Conservation (phyloP, 2,797 vertebrate species). For the Rhinichthys osculus region DNA sequence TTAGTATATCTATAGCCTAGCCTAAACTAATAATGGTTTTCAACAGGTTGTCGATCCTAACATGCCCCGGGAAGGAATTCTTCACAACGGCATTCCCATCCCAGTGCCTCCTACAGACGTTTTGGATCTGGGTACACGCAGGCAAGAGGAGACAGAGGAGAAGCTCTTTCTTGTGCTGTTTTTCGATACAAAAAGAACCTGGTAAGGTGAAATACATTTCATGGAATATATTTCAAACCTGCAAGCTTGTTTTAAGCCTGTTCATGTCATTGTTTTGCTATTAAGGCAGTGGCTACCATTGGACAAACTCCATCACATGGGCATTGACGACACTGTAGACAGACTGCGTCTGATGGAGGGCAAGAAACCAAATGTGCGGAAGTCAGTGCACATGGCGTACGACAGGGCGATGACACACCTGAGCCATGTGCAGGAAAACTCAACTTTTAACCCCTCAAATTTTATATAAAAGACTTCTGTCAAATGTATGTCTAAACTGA, state of each 20-base stretch:
- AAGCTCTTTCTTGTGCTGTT: conserved; percentile 98
- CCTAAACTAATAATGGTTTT: conserved; percentile 24
- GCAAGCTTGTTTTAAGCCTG: background rate
- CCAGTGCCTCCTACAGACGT: conserved; percentile 96
- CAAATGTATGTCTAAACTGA: conserved; percentile 56
- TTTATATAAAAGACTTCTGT: conserved; percentile 82
- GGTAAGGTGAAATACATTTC: conserved; percentile 79
- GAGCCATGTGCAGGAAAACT: conserved; percentile 89
- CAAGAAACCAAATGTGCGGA: conserved; percentile 95
- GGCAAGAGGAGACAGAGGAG: conserved; percentile 85
- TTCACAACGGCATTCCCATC: conserved; percentile 97
- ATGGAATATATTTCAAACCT: conserved; percentile 3
- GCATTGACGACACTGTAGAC: conserved; percentile 94
- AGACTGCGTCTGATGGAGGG: conserved; percentile 96
- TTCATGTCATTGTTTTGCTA: background rate
- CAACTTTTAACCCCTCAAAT: conserved; percentile 86
- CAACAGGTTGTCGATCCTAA: conserved; percentile 93
- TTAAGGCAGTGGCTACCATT: conserved; percentile 96
- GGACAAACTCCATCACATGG: conserved; percentile 91
- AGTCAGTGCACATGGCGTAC: conserved; percentile 96
- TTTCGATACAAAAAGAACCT: conserved; percentile 98
- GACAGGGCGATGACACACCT: conserved; percentile 94
- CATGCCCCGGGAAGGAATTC: conserved; percentile 96
- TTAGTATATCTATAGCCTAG: background rate
- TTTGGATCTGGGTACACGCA: conserved; percentile 90